These are phyloP conservation scores for Clistopyga incitator DNA, from an alignment of 2,888 invertebrate species.

Conservation along the genomic window DNA sequence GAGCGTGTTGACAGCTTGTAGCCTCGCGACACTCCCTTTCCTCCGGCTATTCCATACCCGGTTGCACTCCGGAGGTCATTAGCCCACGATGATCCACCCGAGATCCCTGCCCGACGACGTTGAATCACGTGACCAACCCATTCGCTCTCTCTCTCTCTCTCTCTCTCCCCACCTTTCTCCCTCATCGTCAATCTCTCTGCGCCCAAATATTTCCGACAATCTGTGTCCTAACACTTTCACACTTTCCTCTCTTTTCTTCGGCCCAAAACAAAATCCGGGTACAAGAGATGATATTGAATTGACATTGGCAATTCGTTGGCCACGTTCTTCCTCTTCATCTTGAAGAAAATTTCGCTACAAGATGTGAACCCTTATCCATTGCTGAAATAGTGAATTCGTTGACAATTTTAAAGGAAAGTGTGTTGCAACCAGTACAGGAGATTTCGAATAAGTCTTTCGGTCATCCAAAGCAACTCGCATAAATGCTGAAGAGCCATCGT, in stretches of 20 bases:
- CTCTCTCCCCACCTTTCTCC: constrained; percentile 4
- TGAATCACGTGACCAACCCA: constrained; percentile 52
- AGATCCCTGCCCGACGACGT: constrained; percentile 62
- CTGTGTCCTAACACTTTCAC: neutral
- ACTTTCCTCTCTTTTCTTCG: neutral
- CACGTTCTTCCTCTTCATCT: too few relatives aligned
- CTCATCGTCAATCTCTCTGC: constrained; percentile 49
- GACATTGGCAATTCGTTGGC: too few relatives aligned
- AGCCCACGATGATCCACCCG: constrained; percentile 74
- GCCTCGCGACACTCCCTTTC: constrained; percentile 64
- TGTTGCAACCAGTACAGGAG: too few relatives aligned
- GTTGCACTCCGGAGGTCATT: constrained; percentile 71
- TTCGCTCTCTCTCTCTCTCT: constrained; percentile 22
- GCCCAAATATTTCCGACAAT: neutral
- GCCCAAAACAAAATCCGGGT: neutral
- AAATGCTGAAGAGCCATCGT: too few relatives aligned
- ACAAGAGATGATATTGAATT: neutral
- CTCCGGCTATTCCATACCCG: constrained; percentile 36
- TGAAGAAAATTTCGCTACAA: too few relatives aligned
- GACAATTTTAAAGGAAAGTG: too few relatives aligned
- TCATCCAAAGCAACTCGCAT: too few relatives aligned
- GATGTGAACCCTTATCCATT: too few relatives aligned
- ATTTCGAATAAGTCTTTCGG: too few relatives aligned
- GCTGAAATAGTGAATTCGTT: too few relatives aligned
- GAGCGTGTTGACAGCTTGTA: constrained; percentile 74